Conservation (phyloP, 2,113 vertebrate genomes). For the Peromyscus leucopus region DNA sequence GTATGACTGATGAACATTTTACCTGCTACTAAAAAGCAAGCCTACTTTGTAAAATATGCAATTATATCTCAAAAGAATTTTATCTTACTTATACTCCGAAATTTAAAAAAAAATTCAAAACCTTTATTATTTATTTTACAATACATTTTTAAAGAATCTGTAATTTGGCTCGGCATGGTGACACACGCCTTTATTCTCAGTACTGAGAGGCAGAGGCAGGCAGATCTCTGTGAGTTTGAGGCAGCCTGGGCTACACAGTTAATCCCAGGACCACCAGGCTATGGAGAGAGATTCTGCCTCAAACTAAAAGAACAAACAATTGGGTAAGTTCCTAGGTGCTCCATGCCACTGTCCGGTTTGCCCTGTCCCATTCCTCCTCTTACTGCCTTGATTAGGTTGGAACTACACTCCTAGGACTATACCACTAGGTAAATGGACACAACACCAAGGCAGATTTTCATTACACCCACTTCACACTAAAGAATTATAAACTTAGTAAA, state of each 20-base stretch:
- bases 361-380: accelerated
- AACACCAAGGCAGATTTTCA: not conserved
- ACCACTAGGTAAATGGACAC: not conserved
- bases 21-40: not conserved
- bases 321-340: not conserved
- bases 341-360: not conserved
- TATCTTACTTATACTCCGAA: not conserved
- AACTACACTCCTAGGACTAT: not conserved
- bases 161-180: too few species aligned
- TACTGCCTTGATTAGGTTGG: not conserved
- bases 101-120: not conserved
- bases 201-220: not conserved
- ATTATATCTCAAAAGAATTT: constrained; percentile 19
- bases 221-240: not conserved
- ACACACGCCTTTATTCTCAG: too few species aligned
- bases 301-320: not conserved
- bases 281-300: not conserved
- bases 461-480: not conserved
- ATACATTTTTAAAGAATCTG: not conserved
- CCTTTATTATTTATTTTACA: not conserved
- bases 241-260: not conserved
- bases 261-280: not conserved
- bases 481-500: constrained; percentile 20
- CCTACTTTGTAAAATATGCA: not conserved
- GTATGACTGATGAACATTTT: not conserved